Evolutionary conservation across 2,888 invertebrate species (phyloP).

Genomic region (Agrotis ipsilon): DNA sequence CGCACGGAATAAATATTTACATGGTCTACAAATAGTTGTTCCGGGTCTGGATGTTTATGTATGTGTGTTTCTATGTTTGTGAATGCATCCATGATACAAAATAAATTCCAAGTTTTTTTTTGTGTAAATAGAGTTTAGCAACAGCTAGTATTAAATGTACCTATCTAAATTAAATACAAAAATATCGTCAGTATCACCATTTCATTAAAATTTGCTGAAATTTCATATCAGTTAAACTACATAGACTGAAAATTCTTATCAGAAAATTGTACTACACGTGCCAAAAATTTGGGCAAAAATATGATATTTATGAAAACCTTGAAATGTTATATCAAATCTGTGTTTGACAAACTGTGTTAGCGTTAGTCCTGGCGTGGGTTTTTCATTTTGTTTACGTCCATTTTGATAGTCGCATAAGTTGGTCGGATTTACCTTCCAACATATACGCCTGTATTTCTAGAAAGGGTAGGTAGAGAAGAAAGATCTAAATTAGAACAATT

Average conservation of each 20-base stretch:
- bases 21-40: too few species aligned
- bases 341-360: slow-evolving; percentile 9
- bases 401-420: slow-evolving; percentile 4
- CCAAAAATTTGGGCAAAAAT: not conserved
- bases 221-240: too few species aligned
- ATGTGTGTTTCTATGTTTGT: too few species aligned
- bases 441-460: not conserved
- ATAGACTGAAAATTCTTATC: not conserved
- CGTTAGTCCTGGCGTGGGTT: slow-evolving; percentile 1
- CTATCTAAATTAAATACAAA: not conserved
- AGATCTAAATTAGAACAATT: too few species aligned
- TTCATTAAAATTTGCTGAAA: too few species aligned
- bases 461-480: not conserved
- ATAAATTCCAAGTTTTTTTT: too few species aligned
- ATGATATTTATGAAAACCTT: slow-evolving; percentile 20
- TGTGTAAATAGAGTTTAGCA: too few species aligned
- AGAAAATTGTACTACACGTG: not conserved
- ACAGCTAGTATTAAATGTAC: too few species aligned
- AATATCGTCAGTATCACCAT: too few species aligned
- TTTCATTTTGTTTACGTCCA: slow-evolving; percentile 5
- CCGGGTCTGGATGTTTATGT: too few species aligned
- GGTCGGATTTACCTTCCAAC: slow-evolving; percentile 10
- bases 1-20: too few species aligned
- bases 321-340: not conserved
- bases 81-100: too few species aligned